Evolutionary conservation across 2,797 vertebrate species (phyloP).

Genomic region (Thunnus albacares): DNA sequence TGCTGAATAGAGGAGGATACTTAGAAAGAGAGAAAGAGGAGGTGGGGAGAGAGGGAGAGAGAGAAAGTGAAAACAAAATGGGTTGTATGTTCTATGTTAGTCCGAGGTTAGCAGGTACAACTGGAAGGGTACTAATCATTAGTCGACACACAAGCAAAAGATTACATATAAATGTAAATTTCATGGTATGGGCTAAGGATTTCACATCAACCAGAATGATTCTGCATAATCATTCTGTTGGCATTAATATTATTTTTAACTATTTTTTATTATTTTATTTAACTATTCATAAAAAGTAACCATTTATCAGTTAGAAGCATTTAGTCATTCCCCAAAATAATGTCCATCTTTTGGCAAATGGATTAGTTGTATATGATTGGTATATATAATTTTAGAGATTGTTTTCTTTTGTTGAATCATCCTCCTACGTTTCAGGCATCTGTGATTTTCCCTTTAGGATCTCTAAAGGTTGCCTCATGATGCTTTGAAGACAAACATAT

Average conservation of each 20-base stretch:
- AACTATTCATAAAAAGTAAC: not conserved
- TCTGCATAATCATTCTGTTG: not conserved
- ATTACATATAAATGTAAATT: not conserved
- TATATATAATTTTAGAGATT: not conserved
- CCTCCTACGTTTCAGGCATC: too few relatives aligned
- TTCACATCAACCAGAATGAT: not conserved
- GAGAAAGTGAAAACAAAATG: conserved; percentile 19
- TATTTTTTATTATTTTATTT: too few relatives aligned
- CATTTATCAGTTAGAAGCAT: not conserved
- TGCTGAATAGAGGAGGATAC: conserved; percentile 46
- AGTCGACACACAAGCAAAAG: conserved; percentile 5
- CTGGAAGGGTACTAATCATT: conserved; percentile 54
- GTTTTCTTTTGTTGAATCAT: conserved; percentile 1
- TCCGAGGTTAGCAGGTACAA: conserved; percentile 25
- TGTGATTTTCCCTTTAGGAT: conserved; percentile 1
- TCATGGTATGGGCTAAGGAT: not conserved
- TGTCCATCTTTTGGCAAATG: not conserved
- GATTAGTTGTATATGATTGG: not conserved
- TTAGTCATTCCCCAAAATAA: not conserved
- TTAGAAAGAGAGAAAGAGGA: conserved; percentile 20
- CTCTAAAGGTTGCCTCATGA: not conserved
- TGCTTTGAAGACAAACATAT: not conserved
- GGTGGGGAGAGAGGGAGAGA: not conserved
- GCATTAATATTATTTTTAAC: not conserved
- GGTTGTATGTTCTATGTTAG: conserved; percentile 51